Evolutionary conservation across 2,797 vertebrate genomes (phyloP), one percentile per base, ranked within the genome.

Genomic region (Amblyopsis hoosieri): DNA sequence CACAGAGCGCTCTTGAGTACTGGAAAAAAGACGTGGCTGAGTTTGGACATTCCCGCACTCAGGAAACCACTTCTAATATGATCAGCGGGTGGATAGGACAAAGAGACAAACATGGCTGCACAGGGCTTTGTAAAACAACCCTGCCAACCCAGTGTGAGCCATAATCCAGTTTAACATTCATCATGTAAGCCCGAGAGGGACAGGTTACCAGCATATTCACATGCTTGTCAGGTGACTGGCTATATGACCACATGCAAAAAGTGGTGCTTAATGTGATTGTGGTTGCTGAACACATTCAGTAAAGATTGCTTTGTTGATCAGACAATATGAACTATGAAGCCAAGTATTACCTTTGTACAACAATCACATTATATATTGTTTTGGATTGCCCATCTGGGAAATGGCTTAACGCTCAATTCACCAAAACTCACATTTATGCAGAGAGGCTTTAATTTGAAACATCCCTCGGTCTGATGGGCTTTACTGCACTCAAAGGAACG

Each of bases 31-130:
- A 88, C 81, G 75, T 79, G 79, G 80, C 85, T 64, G 75, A 64
- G 68, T 75, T 82, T 57, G 78, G 80, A 87, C 85, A 84, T 91
- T 91, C 88, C 87, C 88, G 88, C 86, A 91, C 90, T 86, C 73
- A 85, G 76, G 51, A 89, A 89, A 91, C 86, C 87, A 53, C 88
- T 78, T 72, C 74, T 89, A 91, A 91, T 87, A 80, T 9, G 73
- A 90, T 92, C 85, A 85, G 2, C 37, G 63, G 63, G 23, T 48
- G 11, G 29, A 57, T 49, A 51, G 54, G 62, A 14, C 7, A 74
- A 67, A 81, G 69, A 75, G 75, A 69, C 64, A 72, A 71, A 67
- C 64, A 19, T 61, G 51, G 74, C 63, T 55, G 76, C 75, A 56
- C 72, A 53, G 77, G 69, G 78, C 77, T 81, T 64, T 86, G 87